Evolutionary conservation across 2,113 vertebrate genomes (phyloP).

Genomic region (Terrapene triunguis): DNA sequence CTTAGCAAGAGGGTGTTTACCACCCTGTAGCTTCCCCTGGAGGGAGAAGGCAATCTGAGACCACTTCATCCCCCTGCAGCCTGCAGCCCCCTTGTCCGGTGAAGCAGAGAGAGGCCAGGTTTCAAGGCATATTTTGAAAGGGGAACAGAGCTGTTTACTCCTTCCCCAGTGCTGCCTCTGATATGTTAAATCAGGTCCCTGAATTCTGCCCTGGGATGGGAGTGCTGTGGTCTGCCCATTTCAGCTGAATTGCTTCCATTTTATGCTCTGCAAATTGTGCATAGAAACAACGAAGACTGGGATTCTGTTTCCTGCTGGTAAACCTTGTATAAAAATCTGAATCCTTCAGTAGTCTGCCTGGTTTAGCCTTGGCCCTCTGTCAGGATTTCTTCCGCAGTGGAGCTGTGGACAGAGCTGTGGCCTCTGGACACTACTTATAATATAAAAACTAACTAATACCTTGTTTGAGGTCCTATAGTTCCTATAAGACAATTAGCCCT

Average conservation of each 20-base stretch:
- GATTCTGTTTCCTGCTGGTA: neutral
- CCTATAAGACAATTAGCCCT: neutral
- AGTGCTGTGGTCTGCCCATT: neutral
- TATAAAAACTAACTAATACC: no score
- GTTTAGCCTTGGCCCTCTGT: neutral
- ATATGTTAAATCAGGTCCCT: neutral
- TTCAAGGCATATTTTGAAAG: neutral
- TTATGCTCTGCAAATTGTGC: neutral
- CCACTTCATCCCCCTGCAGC: no score
- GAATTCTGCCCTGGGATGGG: neutral
- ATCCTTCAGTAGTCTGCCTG: neutral
- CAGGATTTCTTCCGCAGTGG: neutral
- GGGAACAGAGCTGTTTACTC: neutral
- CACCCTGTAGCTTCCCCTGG: no score
- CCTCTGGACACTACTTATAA: neutral
- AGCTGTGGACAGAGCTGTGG: neutral
- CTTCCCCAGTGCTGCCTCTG: neutral
- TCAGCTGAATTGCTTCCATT: neutral
- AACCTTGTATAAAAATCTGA: neutral
- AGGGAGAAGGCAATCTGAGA: no score
- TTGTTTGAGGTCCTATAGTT: neutral
- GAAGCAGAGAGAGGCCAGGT: neutral
- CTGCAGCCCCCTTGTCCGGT: neutral
- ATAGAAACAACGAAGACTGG: neutral
- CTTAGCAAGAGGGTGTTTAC: neutral